These are phyloP conservation scores for Syrmaticus mikado DNA, from an alignment of 2,113 vertebrate genomes.

Conservation along the genomic window DNA sequence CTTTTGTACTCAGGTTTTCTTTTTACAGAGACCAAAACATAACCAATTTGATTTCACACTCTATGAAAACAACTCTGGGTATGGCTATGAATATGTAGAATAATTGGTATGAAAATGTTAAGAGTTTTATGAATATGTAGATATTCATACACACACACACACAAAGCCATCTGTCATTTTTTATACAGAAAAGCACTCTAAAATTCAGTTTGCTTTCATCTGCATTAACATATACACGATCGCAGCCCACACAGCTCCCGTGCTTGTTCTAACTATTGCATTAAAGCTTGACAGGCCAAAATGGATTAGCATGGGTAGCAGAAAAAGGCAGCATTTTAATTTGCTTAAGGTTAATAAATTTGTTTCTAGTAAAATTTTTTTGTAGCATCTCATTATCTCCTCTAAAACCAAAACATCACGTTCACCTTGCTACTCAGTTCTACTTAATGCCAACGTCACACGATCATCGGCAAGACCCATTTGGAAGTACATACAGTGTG, in stretches of 20 bases:
- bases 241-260: background rate
- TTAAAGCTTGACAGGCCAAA: background rate
- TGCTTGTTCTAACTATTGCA: background rate
- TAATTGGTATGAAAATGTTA: background rate
- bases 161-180: background rate
- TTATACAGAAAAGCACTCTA: background rate
- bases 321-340: background rate
- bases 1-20: background rate
- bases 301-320: background rate
- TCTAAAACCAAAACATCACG: background rate
- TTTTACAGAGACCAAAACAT: background rate
- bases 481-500: background rate
- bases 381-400: background rate
- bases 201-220: background rate
- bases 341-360: background rate
- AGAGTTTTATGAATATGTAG: background rate
- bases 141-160: background rate
- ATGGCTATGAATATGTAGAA: background rate
- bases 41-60: accelerated
- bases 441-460: background rate
- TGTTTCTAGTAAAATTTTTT: background rate
- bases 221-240: background rate
- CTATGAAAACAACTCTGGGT: background rate
- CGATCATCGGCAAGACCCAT: background rate
- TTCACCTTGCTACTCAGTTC: background rate